Evolutionary conservation across 2,113 vertebrate species (phyloP), one percentile per base, ranked within the genome.

Genomic region (Oryzias celebensis): DNA sequence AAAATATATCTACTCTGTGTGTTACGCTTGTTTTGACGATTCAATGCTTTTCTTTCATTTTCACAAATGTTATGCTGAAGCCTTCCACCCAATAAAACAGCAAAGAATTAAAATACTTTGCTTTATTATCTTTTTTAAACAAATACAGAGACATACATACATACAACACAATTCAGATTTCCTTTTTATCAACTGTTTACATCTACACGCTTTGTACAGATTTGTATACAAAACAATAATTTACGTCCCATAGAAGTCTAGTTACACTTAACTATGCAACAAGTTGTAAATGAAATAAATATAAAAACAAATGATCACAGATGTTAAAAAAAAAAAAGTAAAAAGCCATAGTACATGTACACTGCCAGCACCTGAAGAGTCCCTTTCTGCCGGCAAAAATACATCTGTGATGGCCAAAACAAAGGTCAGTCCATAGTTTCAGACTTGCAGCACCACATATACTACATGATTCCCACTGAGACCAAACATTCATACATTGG

Each of bases 191-290:
- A 93, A 96, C 93, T 94, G 93, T 96, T 88, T 96, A 96, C 94
- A 97, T 92, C 94, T 93, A 94, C 92, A 91, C 92, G 81, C 85
- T 91, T 95, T 94, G 94, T 95, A 96, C 91, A 94, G 93, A 87
- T 92, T 92, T 94, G 94, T 95, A 94, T 96, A 98, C 95, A 97
- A 94, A 97, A 96, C 94, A 96, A 95, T 97, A 96, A 97, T 94
- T 97, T 96, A 96, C 93, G 94, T 95, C 94, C 94, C 94, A 94
- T 91, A 91, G 86, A 91, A 90, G 89, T 89, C 88, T 90, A 92
- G 94, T 95, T 94, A 96, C 92, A 94, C 94, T 93, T 92, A 95
- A 94, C 93, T 96, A 90, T 91, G 89, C 90, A 91, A 90, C 86
- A 88, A 89, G 85, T 82, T 85, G 83, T 86, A 89, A 90, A 88